phyloP scores from a whole-genome alignment of 2,113 vertebrate genomes.

The Pardalotus punctatus region DNA sequence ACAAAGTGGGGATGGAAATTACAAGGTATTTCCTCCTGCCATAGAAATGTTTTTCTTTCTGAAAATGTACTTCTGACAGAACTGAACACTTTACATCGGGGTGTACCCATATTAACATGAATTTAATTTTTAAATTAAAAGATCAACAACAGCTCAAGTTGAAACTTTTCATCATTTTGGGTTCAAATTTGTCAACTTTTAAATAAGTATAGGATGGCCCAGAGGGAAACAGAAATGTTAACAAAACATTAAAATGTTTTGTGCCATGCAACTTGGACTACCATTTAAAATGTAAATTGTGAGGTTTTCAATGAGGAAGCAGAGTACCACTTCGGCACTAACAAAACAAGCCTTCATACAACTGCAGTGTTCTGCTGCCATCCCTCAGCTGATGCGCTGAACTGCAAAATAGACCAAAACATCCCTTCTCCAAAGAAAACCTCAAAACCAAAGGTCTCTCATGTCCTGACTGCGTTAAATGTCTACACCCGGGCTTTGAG shows the following conservation, averaged over 20 bases:
- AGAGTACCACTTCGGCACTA: not conserved
- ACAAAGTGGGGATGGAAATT: not conserved
- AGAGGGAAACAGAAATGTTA: not conserved
- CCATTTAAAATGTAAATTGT: not conserved
- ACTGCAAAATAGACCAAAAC: not conserved
- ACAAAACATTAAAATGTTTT: not conserved
- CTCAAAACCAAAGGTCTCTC: not conserved
- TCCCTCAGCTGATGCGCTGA: not conserved
- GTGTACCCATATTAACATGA: not conserved
- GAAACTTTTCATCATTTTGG: not conserved
- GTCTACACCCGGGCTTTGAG: not conserved
- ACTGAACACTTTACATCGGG: accelerated
- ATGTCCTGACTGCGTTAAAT: not conserved
- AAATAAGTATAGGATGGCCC: not conserved
- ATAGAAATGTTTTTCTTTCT: not conserved
- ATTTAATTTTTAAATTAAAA: not conserved
- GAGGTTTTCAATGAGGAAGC: not conserved
- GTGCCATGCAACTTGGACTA: not conserved
- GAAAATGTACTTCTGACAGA: not conserved
- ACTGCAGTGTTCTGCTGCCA: not conserved
- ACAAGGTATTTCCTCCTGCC: not conserved
- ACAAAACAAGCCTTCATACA: not conserved
- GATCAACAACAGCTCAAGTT: no score
- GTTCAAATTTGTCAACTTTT: not conserved
- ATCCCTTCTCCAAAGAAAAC: not conserved